Percentiles rank a stretch among this genome's conserved stretches.
These are phyloP conservation scores for Ciconia nigra DNA, from an alignment of 2,797 vertebrate species.

Conservation along the genomic window DNA sequence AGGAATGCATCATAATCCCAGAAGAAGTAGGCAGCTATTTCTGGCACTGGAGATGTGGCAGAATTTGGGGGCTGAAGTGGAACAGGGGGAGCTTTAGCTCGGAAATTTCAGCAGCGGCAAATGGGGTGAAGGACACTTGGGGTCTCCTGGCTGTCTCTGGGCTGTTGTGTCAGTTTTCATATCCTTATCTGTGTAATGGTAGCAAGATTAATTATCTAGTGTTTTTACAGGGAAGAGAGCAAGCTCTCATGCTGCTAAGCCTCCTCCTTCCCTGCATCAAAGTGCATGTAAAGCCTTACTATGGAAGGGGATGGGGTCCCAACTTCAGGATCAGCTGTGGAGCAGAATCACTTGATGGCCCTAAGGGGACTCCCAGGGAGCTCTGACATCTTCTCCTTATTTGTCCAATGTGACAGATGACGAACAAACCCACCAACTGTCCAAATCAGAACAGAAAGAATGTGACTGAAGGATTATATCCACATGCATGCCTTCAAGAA, in stretches of 20 bases:
- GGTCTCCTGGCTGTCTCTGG: neutral
- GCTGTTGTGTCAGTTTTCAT: neutral
- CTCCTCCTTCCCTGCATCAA: neutral
- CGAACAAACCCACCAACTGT: neutral
- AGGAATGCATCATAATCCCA: slow-evolving; percentile 48
- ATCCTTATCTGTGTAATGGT: neutral
- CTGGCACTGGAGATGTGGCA: slow-evolving; percentile 10
- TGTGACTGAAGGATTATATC: neutral
- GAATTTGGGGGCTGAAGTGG: neutral
- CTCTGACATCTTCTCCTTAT: neutral
- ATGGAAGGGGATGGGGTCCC: neutral
- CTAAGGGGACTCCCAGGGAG: neutral
- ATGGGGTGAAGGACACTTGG: neutral
- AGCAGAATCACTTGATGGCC: neutral
- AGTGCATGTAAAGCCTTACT: neutral
- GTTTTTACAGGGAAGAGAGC: neutral
- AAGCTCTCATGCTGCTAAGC: neutral
- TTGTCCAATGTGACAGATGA: neutral
- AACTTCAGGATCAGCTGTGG: neutral
- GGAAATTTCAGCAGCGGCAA: neutral
- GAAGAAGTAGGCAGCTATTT: neutral
- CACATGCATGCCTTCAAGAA: neutral
- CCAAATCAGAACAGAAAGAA: neutral
- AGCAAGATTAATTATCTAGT: neutral
- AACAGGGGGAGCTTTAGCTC: neutral